Conservation (phyloP, 2,888 invertebrate species). For the Andrena flavipes region DNA sequence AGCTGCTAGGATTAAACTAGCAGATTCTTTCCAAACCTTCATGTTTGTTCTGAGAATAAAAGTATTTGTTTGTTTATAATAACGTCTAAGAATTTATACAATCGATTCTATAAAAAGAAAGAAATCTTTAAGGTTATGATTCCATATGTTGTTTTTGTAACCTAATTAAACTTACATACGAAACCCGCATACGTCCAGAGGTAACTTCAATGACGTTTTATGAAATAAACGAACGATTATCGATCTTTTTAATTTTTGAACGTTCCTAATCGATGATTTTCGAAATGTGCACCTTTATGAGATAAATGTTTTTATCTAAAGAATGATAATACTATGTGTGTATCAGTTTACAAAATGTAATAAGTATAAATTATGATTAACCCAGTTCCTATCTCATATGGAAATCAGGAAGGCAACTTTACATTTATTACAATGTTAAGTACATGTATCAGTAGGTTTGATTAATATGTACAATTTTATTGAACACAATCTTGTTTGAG, state of each 20-base stretch:
- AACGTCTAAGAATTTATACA: neutral
- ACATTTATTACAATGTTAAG: slow-evolving; percentile 11
- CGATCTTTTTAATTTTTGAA: neutral
- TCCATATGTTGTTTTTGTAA: neutral
- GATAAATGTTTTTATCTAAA: neutral
- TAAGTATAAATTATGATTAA: neutral
- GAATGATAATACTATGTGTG: neutral
- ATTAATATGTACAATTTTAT: slow-evolving; percentile 2
- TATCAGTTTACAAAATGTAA: neutral
- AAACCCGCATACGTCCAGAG: neutral
- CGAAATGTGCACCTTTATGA: neutral
- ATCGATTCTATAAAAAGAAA: neutral
- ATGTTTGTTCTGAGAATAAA: slow-evolving; percentile 65
- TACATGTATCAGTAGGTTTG: neutral
- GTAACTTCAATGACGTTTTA: neutral
- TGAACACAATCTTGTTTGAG: neutral
- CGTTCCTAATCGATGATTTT: neutral
- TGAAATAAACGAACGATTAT: slow-evolving; percentile 22
- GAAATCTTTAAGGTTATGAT: slow-evolving; percentile 5
- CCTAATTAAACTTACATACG: neutral
- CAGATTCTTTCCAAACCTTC: slow-evolving; percentile 88
- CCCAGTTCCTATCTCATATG: no score
- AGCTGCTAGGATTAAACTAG: slow-evolving; percentile 88
- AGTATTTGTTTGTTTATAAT: neutral
- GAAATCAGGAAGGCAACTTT: neutral